Evolutionary conservation across 2,888 invertebrate genomes (phyloP), one percentile per base, ranked within the genome.

Genomic region (Agrilus cyanescens): DNA sequence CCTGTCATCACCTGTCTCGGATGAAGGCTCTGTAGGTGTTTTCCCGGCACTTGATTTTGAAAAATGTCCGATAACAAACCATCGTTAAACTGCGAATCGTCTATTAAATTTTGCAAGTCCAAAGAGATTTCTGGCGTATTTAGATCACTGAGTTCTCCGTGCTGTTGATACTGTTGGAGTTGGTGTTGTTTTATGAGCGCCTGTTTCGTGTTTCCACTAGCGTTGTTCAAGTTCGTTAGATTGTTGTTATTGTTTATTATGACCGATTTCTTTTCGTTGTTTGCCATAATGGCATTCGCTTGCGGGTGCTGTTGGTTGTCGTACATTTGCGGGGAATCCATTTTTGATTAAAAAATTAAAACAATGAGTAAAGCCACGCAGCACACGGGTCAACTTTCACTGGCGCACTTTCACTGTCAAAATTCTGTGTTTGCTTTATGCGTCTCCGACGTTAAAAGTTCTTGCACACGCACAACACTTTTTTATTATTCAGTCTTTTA

Each of bases 101-200:
- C 90, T 61, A 94, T 91, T 57, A 94, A 76, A 66, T 88, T 85
- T 62, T 93, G 90, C 52, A 94, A 72, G 61, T 94, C 93, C 60
- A 94, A 73, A 51, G 89, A 88, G 64, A 93, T 89, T 69, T 94
- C 94, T 53, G 90, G 88, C 45, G 86, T 85, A 65, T 89, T 90
- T 58, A 94, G 76, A 65, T 91, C 91, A 62, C 86, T 85, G 48
- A 91, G 70, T 61, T 91, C 89, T 34, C 74, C 75, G 46, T 73
- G 73, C 16, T 85, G 84, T 47, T 82, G 79, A 66, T 83, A 85
- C 53, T 79, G 78, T 46, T 84, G 76, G 56, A 81, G 72, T 57
- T 85, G 72, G 57, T 76, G 78, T 54, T 82, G 81, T 50, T 81
- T 78, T 50, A 71, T 59, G 36, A 74, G 68, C 52, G 72, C 68